A percentile compares a stretch with the other conserved stretches of the same genome.
phyloP scores from a whole-genome alignment of 2,888 invertebrate species.

The Lasius fuliginosus region DNA sequence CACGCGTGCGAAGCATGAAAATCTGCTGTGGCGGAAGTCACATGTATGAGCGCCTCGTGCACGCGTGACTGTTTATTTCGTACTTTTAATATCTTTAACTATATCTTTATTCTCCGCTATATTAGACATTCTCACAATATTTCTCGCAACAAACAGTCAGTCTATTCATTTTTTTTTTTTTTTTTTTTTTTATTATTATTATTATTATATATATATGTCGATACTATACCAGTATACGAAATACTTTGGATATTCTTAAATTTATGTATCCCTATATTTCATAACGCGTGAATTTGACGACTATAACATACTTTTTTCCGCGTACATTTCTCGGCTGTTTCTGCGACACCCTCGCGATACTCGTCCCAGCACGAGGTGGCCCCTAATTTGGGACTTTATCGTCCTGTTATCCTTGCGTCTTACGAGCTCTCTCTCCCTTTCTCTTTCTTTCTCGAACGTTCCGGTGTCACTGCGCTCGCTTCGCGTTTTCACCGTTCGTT shows the following conservation, averaged over 20 bases:
- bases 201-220: too few relatives aligned
- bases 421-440: slow-evolving; percentile 54
- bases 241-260: background rate
- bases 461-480: slow-evolving; percentile 63
- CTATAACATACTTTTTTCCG: slow-evolving; percentile 49
- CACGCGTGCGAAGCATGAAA: slow-evolving; percentile 16
- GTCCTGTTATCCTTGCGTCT: slow-evolving; percentile 77
- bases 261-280: background rate
- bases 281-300: slow-evolving; percentile 5
- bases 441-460: slow-evolving; percentile 29
- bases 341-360: slow-evolving; percentile 21
- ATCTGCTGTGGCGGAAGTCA: slow-evolving; percentile 64
- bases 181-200: background rate
- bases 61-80: slow-evolving; percentile 62
- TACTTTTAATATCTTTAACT: slow-evolving; percentile 50
- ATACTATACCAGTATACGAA: background rate
- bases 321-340: slow-evolving; percentile 19
- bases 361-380: slow-evolving; percentile 43
- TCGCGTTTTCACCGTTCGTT: slow-evolving; percentile 62
- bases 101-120: background rate
- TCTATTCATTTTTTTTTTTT: background rate
- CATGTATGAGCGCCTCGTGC: slow-evolving; percentile 57
- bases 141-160: background rate
- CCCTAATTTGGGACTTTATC: slow-evolving; percentile 78
- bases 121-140: background rate